Evolutionary conservation across 2,888 invertebrate species (phyloP).

Genomic region (Drosophila emarginata): DNA sequence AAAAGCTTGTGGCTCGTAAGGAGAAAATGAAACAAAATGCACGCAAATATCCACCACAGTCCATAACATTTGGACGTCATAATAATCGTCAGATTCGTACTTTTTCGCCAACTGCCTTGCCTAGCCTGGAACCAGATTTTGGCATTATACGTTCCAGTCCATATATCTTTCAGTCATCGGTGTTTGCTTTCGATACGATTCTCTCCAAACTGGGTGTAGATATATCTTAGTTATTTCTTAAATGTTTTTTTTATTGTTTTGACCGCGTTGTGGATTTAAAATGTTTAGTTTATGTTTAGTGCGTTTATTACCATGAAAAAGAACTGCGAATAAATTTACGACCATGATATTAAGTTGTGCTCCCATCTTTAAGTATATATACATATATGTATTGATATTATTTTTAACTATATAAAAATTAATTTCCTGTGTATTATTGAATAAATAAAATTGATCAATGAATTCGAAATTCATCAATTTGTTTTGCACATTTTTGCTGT

Average conservation of each 20-base stretch:
- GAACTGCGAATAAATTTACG: background rate
- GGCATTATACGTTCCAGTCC: conserved; percentile 80
- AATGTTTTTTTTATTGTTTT: conserved; percentile 48
- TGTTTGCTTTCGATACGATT: conserved; percentile 82
- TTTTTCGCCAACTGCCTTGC: conserved; percentile 72
- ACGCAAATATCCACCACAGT: conserved; percentile 63
- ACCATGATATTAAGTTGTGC: no score
- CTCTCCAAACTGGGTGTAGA: conserved; percentile 79
- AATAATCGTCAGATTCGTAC: conserved; percentile 36
- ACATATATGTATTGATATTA: no score
- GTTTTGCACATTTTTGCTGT: conserved; percentile 52
- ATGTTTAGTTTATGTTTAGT: conserved; percentile 1
- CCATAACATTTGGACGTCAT: conserved; percentile 32
- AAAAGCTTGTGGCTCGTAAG: conserved; percentile 82
- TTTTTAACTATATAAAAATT: background rate
- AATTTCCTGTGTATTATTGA: background rate
- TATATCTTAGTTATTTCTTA: conserved; percentile 41
- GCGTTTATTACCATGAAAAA: background rate
- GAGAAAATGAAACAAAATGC: conserved; percentile 82
- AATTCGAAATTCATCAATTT: conserved; percentile 11
- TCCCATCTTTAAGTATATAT: no score
- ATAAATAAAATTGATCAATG: conserved; percentile 10
- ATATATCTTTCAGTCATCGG: conserved; percentile 81
- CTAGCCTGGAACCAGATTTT: conserved; percentile 81
- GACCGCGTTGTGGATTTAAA: conserved; percentile 28